Evolutionary conservation across 1,140 invertebrate species (phyloP).

Genomic region (Riptortus pedestris): DNA sequence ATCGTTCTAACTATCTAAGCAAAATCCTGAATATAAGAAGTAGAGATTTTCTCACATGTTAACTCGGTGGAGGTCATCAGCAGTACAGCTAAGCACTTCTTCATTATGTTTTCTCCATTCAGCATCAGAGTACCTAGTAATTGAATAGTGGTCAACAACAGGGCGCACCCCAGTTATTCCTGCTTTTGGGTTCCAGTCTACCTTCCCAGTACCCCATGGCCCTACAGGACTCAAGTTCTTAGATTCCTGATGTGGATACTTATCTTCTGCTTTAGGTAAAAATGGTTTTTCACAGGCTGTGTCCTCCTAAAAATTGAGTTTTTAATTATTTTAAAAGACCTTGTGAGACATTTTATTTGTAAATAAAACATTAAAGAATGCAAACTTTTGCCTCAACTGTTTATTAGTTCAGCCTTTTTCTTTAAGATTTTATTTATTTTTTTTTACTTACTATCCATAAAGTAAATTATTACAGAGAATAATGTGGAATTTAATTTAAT

Average conservation of each 20-base stretch:
- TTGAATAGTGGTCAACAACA: constrained; percentile 58
- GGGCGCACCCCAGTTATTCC: constrained; percentile 58
- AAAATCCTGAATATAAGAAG: neutral
- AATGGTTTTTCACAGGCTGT: too few relatives aligned
- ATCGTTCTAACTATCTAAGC: too few relatives aligned
- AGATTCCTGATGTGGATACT: constrained; percentile 22
- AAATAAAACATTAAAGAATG: too few relatives aligned
- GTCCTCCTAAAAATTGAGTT: too few relatives aligned
- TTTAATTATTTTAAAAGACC: too few relatives aligned
- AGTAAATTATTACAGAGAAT: too few relatives aligned
- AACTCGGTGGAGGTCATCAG: constrained; percentile 33
- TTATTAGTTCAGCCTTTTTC: too few relatives aligned
- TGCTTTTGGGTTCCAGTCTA: constrained; percentile 54
- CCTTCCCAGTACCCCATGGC: constrained; percentile 55
- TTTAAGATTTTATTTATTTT: too few relatives aligned
- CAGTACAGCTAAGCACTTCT: constrained; percentile 43
- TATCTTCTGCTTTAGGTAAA: neutral
- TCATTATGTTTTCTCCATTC: constrained; percentile 58
- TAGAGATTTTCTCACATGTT: constrained; percentile 33
- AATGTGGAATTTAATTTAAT: too few relatives aligned
- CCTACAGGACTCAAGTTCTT: constrained; percentile 43
- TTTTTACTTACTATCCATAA: too few relatives aligned
- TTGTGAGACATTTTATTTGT: too few relatives aligned
- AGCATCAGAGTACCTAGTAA: constrained; percentile 53
- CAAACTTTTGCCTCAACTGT: too few relatives aligned